A percentile compares a stretch with the other conserved stretches of the same genome.
phyloP scores from a whole-genome alignment of 2,888 invertebrate genomes.

The Miltochrista miniata region DNA sequence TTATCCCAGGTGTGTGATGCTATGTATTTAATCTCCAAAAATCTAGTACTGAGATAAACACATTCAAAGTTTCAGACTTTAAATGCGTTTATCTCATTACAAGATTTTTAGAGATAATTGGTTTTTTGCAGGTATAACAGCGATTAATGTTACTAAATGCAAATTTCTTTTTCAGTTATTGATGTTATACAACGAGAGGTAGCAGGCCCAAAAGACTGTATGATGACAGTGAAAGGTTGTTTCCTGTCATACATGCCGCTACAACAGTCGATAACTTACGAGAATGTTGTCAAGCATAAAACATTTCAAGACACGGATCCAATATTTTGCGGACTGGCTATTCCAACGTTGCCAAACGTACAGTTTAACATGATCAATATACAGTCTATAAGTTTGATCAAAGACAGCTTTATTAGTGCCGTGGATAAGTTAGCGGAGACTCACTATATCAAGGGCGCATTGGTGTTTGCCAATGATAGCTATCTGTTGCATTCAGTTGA shows the following conservation, averaged over 20 bases:
- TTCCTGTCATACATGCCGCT: slow-evolving; percentile 64
- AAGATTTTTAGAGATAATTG: too few species aligned
- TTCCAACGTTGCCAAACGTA: slow-evolving; percentile 70
- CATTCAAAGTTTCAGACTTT: too few species aligned
- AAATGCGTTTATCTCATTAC: too few species aligned
- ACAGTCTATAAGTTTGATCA: slow-evolving; percentile 45
- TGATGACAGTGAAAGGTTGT: slow-evolving; percentile 59
- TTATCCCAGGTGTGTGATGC: too few species aligned
- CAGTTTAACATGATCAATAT: slow-evolving; percentile 64
- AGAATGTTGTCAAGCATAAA: slow-evolving; percentile 45
- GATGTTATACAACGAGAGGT: slow-evolving; percentile 60
- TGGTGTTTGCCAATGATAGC: slow-evolving; percentile 74
- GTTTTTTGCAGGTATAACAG: too few species aligned
- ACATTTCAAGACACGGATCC: slow-evolving; percentile 41
- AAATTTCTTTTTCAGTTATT: slow-evolving; percentile 55
- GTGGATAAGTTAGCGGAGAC: slow-evolving; percentile 53
- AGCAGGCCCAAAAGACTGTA: slow-evolving; percentile 63
- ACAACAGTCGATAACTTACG: slow-evolving; percentile 51
- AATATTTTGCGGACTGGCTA: slow-evolving; percentile 65
- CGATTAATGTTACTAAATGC: background rate
- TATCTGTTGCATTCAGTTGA: slow-evolving; percentile 64
- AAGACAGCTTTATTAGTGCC: slow-evolving; percentile 50
- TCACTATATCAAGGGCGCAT: slow-evolving; percentile 61
- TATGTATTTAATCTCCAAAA: too few species aligned
- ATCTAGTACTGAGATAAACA: too few species aligned